Conservation (phyloP, 2,888 invertebrate genomes). For the Epirrhoe tristata region DNA sequence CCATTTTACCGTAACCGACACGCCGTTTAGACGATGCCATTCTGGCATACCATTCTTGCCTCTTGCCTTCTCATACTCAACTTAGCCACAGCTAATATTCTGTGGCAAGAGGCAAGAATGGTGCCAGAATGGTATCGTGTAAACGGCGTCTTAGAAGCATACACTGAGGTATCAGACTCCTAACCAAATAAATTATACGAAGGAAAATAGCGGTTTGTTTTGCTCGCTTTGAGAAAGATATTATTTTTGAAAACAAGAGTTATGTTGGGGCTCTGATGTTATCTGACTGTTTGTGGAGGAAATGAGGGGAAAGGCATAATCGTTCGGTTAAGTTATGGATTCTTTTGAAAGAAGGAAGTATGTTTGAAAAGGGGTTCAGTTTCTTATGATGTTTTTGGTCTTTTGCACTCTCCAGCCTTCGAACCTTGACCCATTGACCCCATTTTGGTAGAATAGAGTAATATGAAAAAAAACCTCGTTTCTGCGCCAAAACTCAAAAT, state of each 20-base stretch:
- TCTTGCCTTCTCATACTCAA: too few relatives aligned
- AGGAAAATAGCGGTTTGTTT: slow-evolving; percentile 32
- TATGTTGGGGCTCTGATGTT: slow-evolving; percentile 21
- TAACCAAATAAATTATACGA: slow-evolving; percentile 43
- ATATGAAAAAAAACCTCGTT: too few relatives aligned
- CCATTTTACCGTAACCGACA: too few relatives aligned
- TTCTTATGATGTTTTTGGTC: background rate
- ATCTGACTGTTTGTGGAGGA: slow-evolving; percentile 25
- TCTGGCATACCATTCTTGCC: too few relatives aligned
- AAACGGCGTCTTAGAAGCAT: too few relatives aligned
- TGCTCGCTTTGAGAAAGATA: slow-evolving; percentile 21
- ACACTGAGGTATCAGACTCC: background rate
- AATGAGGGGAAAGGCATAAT: slow-evolving; percentile 26
- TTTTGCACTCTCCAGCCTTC: background rate
- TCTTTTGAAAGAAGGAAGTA: slow-evolving; percentile 12
- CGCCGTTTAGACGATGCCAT: too few relatives aligned
- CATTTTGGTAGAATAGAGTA: too few relatives aligned
- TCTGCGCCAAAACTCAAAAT: too few relatives aligned
- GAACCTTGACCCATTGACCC: too few relatives aligned
- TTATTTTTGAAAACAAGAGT: slow-evolving; percentile 31
- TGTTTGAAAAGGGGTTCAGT: background rate
- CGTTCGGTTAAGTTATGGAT: slow-evolving; percentile 26
- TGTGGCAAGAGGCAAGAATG: too few relatives aligned
- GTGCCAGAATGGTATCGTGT: too few relatives aligned
- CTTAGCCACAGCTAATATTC: too few relatives aligned